Evolutionary conservation across 2,797 vertebrate species (phyloP).

Genomic region (Sebastes hopkinsi): DNA sequence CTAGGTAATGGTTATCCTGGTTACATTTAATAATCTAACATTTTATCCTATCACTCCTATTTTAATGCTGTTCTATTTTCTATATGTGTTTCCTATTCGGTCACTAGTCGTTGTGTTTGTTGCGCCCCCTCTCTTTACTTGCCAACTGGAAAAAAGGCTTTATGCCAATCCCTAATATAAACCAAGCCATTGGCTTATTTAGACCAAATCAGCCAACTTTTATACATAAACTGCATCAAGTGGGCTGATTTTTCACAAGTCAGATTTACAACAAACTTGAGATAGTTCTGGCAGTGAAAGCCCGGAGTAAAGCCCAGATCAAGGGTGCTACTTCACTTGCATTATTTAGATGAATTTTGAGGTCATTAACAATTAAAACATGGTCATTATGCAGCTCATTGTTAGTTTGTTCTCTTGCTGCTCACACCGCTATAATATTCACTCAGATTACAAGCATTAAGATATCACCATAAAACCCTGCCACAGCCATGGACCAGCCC

Average conservation of each 20-base stretch:
- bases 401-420: constrained; percentile 1
- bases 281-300: background rate
- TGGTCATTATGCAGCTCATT: background rate
- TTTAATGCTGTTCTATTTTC: background rate
- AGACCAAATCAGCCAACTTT: background rate
- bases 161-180: background rate
- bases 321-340: background rate
- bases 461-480: constrained; percentile 52
- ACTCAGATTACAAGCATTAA: constrained; percentile 59
- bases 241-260: background rate
- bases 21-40: background rate
- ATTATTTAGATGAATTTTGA: background rate
- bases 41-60: background rate
- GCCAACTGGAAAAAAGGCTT: too few species aligned
- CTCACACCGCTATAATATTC: constrained; percentile 33
- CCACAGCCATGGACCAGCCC: background rate
- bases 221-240: too few species aligned
- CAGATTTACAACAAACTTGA: background rate
- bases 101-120: too few species aligned
- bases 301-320: background rate
- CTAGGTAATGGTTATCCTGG: background rate
- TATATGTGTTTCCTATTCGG: background rate
- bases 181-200: background rate
- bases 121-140: too few species aligned
- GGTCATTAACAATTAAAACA: background rate